A percentile compares a stretch with the other conserved stretches of the same genome.
Evolutionary conservation across 1,140 invertebrate genomes (phyloP).

Genomic region (Hestina assimilis): DNA sequence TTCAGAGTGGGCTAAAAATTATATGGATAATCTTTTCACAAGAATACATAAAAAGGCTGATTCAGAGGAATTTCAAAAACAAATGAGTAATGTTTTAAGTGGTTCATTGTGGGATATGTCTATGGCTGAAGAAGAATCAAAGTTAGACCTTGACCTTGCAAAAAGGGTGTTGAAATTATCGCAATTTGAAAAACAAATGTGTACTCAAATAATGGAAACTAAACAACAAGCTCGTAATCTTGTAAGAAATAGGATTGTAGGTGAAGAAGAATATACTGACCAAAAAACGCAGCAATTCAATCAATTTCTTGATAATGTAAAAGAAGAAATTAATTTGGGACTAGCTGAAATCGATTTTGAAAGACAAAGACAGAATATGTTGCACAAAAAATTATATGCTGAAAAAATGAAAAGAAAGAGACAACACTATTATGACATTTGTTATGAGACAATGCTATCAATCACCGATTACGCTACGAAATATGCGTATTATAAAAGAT

Average conservation of each 20-base stretch:
- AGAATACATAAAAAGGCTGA: slow-evolving; percentile 55
- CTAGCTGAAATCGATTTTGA: slow-evolving; percentile 76
- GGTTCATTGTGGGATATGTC: slow-evolving; percentile 59
- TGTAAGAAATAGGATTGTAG: slow-evolving; percentile 71
- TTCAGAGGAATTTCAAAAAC: slow-evolving; percentile 66
- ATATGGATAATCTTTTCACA: slow-evolving; percentile 54
- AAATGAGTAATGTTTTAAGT: slow-evolving; percentile 58
- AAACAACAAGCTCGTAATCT: slow-evolving; percentile 78
- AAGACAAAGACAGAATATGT: slow-evolving; percentile 68
- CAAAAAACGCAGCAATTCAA: slow-evolving; percentile 71
- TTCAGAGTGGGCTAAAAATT: slow-evolving; percentile 59
- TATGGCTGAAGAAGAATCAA: slow-evolving; percentile 71
- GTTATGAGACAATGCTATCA: slow-evolving; percentile 73
- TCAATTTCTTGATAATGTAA: slow-evolving; percentile 64
- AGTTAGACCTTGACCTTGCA: slow-evolving; percentile 73
- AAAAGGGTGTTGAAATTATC: slow-evolving; percentile 80
- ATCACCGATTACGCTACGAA: slow-evolving; percentile 77
- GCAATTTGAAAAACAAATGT: slow-evolving; percentile 81
- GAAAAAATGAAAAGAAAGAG: slow-evolving; percentile 70
- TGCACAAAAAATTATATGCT: slow-evolving; percentile 74
- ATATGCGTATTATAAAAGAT: slow-evolving; percentile 70
- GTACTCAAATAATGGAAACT: slow-evolving; percentile 80
- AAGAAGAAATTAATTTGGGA: slow-evolving; percentile 67
- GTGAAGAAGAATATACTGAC: slow-evolving; percentile 70
- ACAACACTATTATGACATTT: slow-evolving; percentile 71